Base-by-base conservation (phyloP, 2,888 invertebrate species). In the Melinaea menophilus region DNA sequence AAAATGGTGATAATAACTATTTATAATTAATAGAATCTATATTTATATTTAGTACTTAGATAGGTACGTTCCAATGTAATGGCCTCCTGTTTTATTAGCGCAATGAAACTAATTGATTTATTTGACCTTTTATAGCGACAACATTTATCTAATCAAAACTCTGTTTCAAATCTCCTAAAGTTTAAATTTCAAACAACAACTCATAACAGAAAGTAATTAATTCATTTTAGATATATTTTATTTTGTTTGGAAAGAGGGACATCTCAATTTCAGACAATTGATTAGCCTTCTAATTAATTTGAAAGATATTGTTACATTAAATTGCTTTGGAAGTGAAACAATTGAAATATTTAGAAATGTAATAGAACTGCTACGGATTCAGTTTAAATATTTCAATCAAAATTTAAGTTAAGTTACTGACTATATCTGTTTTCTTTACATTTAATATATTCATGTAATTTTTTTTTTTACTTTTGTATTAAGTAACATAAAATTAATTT, bases 201-300 rank as follows among this genome's bases (percentile, higher is more conserved):
- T 47, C 12, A 35, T 59, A 59, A 46, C 35, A 51, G 54, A 51
- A 56, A 46, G 31, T 60, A 56, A 56, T 56, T 59, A 46, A 56
- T 58, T 46, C 47, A 46, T 60, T 45, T 35, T 56, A 51, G 56
- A 51, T 46, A 22, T 22, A 62, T 57, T 56, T 61, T 22, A 61
- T 48, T 61, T 61, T 56, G 48, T 61, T 41, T 56, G 47, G 12
- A 34, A 60, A 55, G 13, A 56, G 47, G 35, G 48, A 51, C 22
- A 51, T 51, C 51, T 56, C 37, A 41, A 31, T 61, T 61, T 35
- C 48, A 22, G 37, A 56, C 46, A 56, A 56, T 35, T 56, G 56
- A 61, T 61, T 22, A 31, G 55, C 45, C 12, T 47, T 55, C n/a
- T 56, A 61, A 56, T 56, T 61, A 48, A 56, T 61, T 22, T 34